Conservation (phyloP, 35 echinoderm and acorn worm genomes). For the Acanthaster planci region DNA sequence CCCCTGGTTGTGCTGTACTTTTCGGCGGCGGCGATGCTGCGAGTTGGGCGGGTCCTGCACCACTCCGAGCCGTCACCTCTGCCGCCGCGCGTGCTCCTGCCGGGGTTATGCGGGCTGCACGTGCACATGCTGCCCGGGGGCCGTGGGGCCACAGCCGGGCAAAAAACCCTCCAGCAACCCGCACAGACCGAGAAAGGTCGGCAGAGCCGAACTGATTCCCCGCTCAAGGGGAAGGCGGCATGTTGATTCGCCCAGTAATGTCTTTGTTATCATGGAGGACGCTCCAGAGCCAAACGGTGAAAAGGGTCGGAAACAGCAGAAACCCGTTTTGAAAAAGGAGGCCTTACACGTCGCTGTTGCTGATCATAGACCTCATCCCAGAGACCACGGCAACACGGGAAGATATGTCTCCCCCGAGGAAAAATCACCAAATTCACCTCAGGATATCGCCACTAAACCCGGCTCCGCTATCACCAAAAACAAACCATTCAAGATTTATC, state of each 20-base stretch:
- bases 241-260: constrained; percentile 4
- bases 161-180: background rate
- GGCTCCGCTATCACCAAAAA: background rate
- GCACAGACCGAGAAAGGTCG: background rate
- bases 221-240: background rate
- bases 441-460: background rate
- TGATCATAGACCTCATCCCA: background rate
- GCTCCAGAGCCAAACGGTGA: background rate
- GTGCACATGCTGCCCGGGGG: background rate
- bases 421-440: background rate
- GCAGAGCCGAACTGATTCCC: background rate
- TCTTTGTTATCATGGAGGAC: background rate
- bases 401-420: background rate
- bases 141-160: background rate
- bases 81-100: background rate
- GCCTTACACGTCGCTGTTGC: background rate
- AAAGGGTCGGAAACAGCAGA: background rate
- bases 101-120: background rate
- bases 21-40: constrained; percentile 33
- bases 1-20: constrained; percentile 49
- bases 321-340: background rate
- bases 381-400: background rate
- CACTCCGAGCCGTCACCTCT: constrained; percentile 18
- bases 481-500: background rate
- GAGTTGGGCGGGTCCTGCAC: constrained; percentile 45